A percentile compares a stretch with the other conserved stretches of the same genome.
Evolutionary conservation across 2,113 vertebrate species (phyloP).

Genomic region (Chaetodon auriga): DNA sequence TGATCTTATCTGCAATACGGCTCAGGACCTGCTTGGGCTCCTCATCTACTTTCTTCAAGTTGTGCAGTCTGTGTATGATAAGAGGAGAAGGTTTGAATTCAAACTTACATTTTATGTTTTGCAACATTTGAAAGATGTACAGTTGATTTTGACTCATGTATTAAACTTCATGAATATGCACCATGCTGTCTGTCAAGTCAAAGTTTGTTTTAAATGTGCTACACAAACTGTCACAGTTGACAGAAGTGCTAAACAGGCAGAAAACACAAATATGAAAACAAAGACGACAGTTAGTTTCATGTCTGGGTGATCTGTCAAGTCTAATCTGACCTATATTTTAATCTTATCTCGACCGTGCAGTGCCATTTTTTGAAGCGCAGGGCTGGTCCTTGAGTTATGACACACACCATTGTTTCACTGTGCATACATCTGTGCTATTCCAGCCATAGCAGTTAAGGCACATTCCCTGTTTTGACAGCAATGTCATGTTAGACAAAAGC

Average conservation of each 20-base stretch:
- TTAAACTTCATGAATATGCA: neutral
- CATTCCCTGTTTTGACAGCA: constrained; percentile 21
- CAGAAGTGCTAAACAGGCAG: too few species aligned
- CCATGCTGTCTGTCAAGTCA: too few species aligned
- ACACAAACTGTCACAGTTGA: too few species aligned
- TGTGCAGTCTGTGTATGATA: constrained; percentile 57
- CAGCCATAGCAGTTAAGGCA: constrained; percentile 19
- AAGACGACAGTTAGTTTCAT: neutral
- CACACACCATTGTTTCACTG: constrained; percentile 31
- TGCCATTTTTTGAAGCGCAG: neutral
- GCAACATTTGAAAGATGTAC: neutral
- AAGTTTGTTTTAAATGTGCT: too few species aligned
- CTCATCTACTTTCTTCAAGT: constrained; percentile 39
- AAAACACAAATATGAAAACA: neutral
- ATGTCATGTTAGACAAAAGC: constrained; percentile 2
- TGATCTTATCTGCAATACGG: constrained; percentile 78
- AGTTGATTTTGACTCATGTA: neutral
- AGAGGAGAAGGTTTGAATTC: constrained; percentile 15
- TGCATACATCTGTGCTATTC: constrained; percentile 30
- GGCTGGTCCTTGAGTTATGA: constrained; percentile 60
- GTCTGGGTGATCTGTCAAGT: constrained; percentile 5
- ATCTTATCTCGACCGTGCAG: neutral
- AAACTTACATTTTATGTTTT: constrained; percentile 2
- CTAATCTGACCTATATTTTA: constrained; percentile 6
- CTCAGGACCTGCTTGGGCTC: constrained; percentile 45